Conservation (phyloP, 2,113 vertebrate species). For the Agelaius phoeniceus region DNA sequence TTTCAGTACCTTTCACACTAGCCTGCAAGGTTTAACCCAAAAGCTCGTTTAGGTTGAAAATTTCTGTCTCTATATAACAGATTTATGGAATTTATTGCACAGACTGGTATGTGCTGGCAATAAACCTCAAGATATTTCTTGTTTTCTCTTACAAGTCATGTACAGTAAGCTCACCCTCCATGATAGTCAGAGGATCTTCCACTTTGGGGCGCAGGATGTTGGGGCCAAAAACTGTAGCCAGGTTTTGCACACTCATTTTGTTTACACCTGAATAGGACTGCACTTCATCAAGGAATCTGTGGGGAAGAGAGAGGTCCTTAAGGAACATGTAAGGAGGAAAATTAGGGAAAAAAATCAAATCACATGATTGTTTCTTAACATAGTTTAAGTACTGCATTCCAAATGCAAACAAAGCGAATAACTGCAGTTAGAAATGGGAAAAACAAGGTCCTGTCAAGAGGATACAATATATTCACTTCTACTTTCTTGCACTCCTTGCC, state of each 20-base stretch:
- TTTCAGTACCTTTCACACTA: not conserved
- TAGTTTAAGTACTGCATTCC: not conserved
- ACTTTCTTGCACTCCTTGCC: not conserved
- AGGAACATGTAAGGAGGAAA: not conserved
- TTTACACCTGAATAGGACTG: conserved; percentile 95
- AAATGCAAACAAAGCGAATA: not conserved
- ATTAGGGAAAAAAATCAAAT: not conserved
- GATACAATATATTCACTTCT: not conserved
- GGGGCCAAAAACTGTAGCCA: conserved; percentile 95
- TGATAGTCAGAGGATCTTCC: conserved; percentile 95
- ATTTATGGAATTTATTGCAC: not conserved
- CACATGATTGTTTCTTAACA: not conserved
- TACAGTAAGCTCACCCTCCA: conserved; percentile 85
- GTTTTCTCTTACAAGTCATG: not conserved
- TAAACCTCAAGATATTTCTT: not conserved
- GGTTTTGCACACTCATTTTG: conserved; percentile 98
- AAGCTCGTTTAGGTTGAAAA: not conserved
- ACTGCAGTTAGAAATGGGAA: not conserved
- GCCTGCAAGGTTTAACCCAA: not conserved
- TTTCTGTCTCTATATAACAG: not conserved
- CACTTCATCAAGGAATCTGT: conserved; percentile 96
- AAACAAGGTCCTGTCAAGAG: not conserved
- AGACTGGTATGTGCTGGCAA: not conserved
- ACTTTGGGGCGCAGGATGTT: conserved; percentile 95
- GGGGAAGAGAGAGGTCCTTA: not conserved